Evolutionary conservation across 2,888 invertebrate species (phyloP), one percentile per base, ranked within the genome.

Genomic region (Heliconius sara): DNA sequence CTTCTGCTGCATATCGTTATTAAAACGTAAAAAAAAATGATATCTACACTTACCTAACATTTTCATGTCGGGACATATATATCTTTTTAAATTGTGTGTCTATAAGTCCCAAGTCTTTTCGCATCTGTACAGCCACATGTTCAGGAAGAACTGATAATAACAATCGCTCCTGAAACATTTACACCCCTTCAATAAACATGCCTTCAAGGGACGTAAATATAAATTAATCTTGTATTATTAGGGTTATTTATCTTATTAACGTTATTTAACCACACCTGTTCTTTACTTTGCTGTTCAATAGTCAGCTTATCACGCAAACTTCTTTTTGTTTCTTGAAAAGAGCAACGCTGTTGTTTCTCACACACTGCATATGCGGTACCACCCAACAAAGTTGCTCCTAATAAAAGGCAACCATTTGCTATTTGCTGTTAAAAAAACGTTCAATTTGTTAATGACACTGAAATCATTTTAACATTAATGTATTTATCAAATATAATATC

Each of bases 31-130:
- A 63, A 30, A 30, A 73, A 66, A 16, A 43, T 4, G 3, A 65
- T 16, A 30, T 77, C 30, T 34, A 70, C 77, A 85, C 95, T 94
- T 95, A 98, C 97, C 98, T 99, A 88, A 99, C 99, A 91, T 99
- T 99, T 93, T 99, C 99, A 91, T 99, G 99, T 30, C 99, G 96
- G 85, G 98, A 98, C 99, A 99, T 99, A 92, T 99, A 99, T 89
- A 99, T 99, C 95, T 99, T 99, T 94, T 99, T 98, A 92, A 99
- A 99, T 91, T 99, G 99, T 4, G 98, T 98, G 88, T 98, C 98
- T 81, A 98, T 97, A 43, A 97, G 97, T 43, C 99, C 99, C 83
- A 99, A 96, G 90, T 99, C 99, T 89, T 98, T 97, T 63, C 99
- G 96, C 98, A 99, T 99, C 93, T 98, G 98, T 77, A 99, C 98